These are phyloP conservation scores for Tromatobia lineatoria DNA, from an alignment of 2,888 invertebrate genomes.

Conservation along the genomic window DNA sequence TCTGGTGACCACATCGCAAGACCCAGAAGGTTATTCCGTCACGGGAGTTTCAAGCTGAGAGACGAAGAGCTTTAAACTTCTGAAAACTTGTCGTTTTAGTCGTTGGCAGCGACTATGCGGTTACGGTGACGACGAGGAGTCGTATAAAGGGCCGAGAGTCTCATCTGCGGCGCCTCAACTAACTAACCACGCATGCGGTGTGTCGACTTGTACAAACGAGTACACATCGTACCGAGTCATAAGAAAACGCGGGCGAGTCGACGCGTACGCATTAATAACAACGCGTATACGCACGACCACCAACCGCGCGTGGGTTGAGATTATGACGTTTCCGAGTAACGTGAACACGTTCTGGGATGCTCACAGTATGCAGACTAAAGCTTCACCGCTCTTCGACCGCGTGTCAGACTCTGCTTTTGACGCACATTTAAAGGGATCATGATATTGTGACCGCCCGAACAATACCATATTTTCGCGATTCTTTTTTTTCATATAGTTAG, in stretches of 20 bases:
- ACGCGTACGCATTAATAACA: conserved; percentile 61
- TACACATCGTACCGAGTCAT: conserved; percentile 12
- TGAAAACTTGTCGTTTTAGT: conserved; percentile 9
- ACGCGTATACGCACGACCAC: conserved; percentile 43
- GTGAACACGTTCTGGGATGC: conserved; percentile 67
- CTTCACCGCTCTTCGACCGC: conserved; percentile 55
- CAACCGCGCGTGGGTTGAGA: conserved; percentile 71
- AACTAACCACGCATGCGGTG: background rate
- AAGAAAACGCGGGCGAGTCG: conserved; percentile 22
- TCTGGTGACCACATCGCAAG: conserved; percentile 32
- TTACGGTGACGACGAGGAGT: conserved; percentile 8
- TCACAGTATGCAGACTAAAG: conserved; percentile 20
- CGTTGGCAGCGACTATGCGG: conserved; percentile 1
- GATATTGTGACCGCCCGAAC: too few relatives aligned
- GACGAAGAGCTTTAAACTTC: background rate
- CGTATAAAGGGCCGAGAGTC: background rate
- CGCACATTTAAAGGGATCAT: too few relatives aligned
- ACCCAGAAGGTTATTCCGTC: conserved; percentile 35
- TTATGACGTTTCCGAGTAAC: conserved; percentile 82
- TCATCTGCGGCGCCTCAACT: background rate
- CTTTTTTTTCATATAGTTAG: too few relatives aligned
- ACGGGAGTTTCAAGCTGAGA: conserved; percentile 48
- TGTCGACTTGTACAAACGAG: background rate
- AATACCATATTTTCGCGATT: too few relatives aligned
- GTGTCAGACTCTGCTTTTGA: conserved; percentile 66